Conservation (phyloP, 1,140 invertebrate genomes). For the Pseudomyrmex cubaensis region DNA sequence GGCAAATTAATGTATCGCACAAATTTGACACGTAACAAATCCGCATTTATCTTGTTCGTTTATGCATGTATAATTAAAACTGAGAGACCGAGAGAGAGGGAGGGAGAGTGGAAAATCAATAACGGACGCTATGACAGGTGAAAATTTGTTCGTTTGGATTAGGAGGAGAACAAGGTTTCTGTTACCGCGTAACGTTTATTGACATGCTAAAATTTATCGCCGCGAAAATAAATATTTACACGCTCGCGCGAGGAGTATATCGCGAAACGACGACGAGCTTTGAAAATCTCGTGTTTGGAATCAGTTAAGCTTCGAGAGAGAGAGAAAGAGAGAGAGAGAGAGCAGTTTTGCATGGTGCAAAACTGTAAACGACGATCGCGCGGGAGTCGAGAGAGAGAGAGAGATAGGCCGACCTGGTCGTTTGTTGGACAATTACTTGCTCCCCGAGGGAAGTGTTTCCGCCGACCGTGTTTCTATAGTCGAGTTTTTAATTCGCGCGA, state of each 20-base stretch:
- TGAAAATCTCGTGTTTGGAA: conserved; percentile 63
- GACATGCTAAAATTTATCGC: conserved; percentile 12
- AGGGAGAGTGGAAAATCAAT: no score
- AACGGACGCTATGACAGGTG: not conserved
- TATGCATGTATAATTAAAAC: not conserved
- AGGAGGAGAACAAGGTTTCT: no score
- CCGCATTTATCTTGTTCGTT: not conserved
- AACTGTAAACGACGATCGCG: conserved; percentile 70
- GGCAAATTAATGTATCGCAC: not conserved
- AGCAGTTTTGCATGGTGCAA: conserved; percentile 67
- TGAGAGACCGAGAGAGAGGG: no score
- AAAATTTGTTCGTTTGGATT: not conserved
- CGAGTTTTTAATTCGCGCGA: conserved; percentile 52
- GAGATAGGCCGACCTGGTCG: not conserved
- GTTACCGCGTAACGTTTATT: no score
- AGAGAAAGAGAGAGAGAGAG: no score
- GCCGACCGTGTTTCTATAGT: not conserved
- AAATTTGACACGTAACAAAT: conserved; percentile 6
- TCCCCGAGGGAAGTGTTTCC: conserved; percentile 19
- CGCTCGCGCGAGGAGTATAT: not conserved
- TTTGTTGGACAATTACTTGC: conserved; percentile 67
- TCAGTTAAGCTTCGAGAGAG: conserved; percentile 63
- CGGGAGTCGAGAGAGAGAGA: conserved; percentile 9
- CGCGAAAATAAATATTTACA: not conserved
- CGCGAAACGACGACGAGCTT: not conserved